Conservation (phyloP, 2,113 vertebrate species). For the human region GRCh38 chr5:72647501-72648000, state of each 20-base stretch:
- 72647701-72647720: not conserved
- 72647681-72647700: not conserved
- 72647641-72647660: not conserved
- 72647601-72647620: accelerated
- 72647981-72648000: slow-evolving; percentile 69
- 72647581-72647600: not conserved
- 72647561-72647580: not conserved
- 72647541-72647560: not conserved
- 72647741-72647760: not conserved
- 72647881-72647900: slow-evolving; percentile 15
- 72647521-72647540: not conserved
- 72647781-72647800: not conserved
- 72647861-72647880: not conserved
- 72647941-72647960: slow-evolving; percentile 62
- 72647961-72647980: slow-evolving; percentile 65
- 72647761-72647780: not conserved
- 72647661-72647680: not conserved
- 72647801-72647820: not conserved
- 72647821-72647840: not conserved
- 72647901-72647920: slow-evolving; percentile 32
- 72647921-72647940: slow-evolving; percentile 69
- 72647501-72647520: not conserved
- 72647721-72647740: not conserved
- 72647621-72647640: not conserved
- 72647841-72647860: not conserved